Base-by-base conservation (phyloP, 2,888 invertebrate genomes). In the Euplagia quadripunctaria region DNA sequence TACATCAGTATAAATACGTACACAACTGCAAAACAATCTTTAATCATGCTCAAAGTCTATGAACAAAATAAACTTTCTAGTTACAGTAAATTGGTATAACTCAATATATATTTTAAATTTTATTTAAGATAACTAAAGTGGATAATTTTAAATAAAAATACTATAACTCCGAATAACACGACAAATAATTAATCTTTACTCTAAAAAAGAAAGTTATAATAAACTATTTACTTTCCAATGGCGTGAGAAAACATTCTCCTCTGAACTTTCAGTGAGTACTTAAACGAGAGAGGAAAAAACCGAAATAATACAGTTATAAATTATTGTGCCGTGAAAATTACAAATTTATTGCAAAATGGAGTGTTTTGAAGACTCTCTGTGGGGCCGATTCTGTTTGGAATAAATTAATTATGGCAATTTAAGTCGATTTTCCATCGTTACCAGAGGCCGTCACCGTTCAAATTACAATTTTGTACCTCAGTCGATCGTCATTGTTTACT, bases 241-340 rank as follows among this genome's bases (percentile, higher is more conserved):
- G 90, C 95, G 94, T 95, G 95, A 92, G 95, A 95, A 94, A 93
- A 89, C 84, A 86, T 87, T 90, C 89, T 88, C 87, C 84, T 84
- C 85, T 84, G 83, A 85, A 86, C 84, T 87, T 86, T 85, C 85
- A 87, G 86, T 82, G 83, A 81, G 83, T 87, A 85, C 83, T 85
- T 86, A 81, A 85, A 85, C 73, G 75, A 79, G 72, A 81, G 79
- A 84, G 82, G 87, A 86, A 91, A 93, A 92, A 94, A 93, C 92
- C 88, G 87, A 90, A 89, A 86, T 85, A 84, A 85, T 90, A 95
- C 95, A 92, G 95, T 95, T 95, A 94, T 88, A 92, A 95, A 92
- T 94, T 94, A 94, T 92, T 94, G 94, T 94, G 93, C 94, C 95
- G 94, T 94, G 92, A 89, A 95, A 95, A 96, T 94, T 91, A 93